phyloP scores from a whole-genome alignment of 2,888 invertebrate genomes.

The Agrilus mali region DNA sequence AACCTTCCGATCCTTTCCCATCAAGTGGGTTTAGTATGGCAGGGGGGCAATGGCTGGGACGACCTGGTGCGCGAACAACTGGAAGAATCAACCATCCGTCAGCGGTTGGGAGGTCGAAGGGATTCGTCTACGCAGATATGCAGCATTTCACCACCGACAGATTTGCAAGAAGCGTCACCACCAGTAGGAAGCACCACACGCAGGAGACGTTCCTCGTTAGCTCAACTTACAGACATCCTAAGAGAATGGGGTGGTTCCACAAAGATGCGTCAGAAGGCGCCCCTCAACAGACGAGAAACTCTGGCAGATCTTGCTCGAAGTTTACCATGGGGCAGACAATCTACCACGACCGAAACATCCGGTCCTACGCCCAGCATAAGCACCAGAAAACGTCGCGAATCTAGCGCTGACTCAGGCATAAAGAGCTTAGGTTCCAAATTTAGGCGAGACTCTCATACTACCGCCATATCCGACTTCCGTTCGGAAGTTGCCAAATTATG shows the following conservation, averaged over 20 bases:
- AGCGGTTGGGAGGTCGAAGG: conserved; percentile 71
- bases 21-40: conserved; percentile 89
- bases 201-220: conserved; percentile 71
- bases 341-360: conserved; percentile 41
- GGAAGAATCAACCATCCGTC: conserved; percentile 75
- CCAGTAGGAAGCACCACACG: conserved; percentile 48
- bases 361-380: conserved; percentile 30
- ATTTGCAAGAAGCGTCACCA: conserved; percentile 58
- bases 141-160: conserved; percentile 67
- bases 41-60: conserved; percentile 91
- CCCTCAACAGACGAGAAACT: conserved; percentile 74
- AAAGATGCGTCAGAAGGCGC: conserved; percentile 43
- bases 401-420: conserved; percentile 77
- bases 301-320: conserved; percentile 78
- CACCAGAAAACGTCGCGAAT: conserved; percentile 67
- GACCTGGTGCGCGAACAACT: conserved; percentile 77
- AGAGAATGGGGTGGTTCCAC: conserved; percentile 71
- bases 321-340: conserved; percentile 66
- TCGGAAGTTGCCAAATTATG: conserved; percentile 61
- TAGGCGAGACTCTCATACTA: conserved; percentile 57
- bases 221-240: conserved; percentile 78
- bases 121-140: conserved; percentile 88
- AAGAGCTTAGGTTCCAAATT: conserved; percentile 56
- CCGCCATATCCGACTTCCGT: conserved; percentile 50
- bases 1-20: conserved; percentile 89